These are phyloP conservation scores for Teinopalpus imperialis DNA, from an alignment of 2,888 invertebrate genomes.

Conservation along the genomic window DNA sequence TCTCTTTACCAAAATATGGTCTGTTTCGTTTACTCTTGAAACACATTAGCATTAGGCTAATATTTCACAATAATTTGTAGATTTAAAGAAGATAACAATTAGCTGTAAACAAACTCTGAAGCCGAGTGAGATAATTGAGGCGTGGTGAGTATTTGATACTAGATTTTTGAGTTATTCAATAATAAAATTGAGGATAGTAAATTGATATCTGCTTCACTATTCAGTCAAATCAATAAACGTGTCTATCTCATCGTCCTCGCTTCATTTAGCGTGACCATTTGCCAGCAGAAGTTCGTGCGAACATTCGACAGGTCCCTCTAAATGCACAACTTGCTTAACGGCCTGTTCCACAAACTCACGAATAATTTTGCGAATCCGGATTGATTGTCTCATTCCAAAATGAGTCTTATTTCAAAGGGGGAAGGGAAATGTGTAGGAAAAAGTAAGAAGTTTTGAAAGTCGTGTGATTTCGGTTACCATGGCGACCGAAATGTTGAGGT, in stretches of 20 bases:
- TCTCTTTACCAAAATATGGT: no score
- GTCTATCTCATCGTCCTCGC: slow-evolving; percentile 31
- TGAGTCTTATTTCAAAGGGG: slow-evolving; percentile 19
- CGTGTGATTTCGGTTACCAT: slow-evolving; percentile 69
- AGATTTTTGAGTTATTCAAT: no score
- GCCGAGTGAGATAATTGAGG: no score
- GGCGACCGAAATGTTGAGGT: slow-evolving; percentile 67
- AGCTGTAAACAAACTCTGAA: no score
- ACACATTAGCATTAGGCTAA: no score
- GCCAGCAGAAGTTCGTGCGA: slow-evolving; percentile 47
- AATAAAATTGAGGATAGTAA: no score
- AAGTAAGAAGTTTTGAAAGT: slow-evolving; percentile 31
- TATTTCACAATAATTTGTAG: no score
- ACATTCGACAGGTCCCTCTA: slow-evolving; percentile 47
- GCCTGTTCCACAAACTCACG: slow-evolving; percentile 58
- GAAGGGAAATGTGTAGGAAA: slow-evolving; percentile 4
- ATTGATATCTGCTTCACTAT: slow-evolving; percentile 4
- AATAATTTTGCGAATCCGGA: slow-evolving; percentile 32
- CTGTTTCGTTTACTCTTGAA: no score
- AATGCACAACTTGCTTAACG: slow-evolving; percentile 33
- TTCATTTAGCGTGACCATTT: slow-evolving; percentile 40
- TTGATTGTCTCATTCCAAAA: slow-evolving; percentile 1
- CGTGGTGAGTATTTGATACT: no score
- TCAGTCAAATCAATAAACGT: slow-evolving; percentile 6
- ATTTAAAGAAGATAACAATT: no score